phyloP scores from a whole-genome alignment of 2,797 vertebrate species.

The Siniperca undulata region DNA sequence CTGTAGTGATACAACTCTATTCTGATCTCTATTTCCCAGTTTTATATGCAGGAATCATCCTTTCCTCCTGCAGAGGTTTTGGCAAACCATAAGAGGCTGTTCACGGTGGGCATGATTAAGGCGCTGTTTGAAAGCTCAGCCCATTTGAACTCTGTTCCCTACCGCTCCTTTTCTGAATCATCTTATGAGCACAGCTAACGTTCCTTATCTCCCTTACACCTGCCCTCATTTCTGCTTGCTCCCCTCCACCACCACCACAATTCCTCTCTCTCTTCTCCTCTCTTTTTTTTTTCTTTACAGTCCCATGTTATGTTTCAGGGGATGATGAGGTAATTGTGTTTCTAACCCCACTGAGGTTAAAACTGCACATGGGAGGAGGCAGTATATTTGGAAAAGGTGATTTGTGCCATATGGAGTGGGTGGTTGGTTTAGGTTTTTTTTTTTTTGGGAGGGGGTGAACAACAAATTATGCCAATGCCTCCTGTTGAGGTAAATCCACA shows the following conservation, averaged over 20 bases:
- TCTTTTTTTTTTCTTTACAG: conserved; percentile 60
- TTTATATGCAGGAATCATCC: conserved; percentile 59
- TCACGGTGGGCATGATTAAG: conserved; percentile 74
- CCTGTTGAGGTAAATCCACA: conserved; percentile 52
- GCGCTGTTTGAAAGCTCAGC: conserved; percentile 71
- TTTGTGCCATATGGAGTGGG: conserved; percentile 46
- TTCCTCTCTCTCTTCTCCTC: neutral
- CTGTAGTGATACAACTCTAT: conserved; percentile 30
- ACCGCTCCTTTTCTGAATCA: conserved; percentile 70
- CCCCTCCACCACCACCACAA: neutral
- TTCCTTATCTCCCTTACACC: conserved; percentile 74
- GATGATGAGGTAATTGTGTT: conserved; percentile 73
- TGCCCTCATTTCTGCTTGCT: conserved; percentile 62
- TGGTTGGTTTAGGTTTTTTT: conserved; percentile 5
- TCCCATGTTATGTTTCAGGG: conserved; percentile 68
- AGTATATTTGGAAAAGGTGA: conserved; percentile 48
- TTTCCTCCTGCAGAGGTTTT: conserved; percentile 64
- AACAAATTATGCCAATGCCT: conserved; percentile 50
- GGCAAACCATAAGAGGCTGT: conserved; percentile 63
- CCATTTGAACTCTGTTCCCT: conserved; percentile 79
- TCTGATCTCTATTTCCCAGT: conserved; percentile 43
- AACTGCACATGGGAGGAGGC: conserved; percentile 51
- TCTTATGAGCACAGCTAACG: conserved; percentile 67
- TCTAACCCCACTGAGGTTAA: conserved; percentile 68
- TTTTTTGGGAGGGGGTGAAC: neutral